These are phyloP conservation scores for Antedon bifida DNA, from an alignment of 35 echinoderm and acorn worm genomes.

Conservation along the genomic window DNA sequence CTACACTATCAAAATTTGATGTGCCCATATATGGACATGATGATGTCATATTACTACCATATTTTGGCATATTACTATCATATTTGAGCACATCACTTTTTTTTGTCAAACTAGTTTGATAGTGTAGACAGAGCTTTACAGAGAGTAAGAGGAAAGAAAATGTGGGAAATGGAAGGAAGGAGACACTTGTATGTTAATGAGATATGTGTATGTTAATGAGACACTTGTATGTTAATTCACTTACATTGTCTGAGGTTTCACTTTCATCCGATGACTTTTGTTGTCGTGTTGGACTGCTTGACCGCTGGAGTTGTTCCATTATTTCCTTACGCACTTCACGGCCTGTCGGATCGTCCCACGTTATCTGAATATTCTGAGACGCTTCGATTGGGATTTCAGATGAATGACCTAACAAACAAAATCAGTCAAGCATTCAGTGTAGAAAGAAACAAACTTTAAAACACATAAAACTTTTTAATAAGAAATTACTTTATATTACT, in stretches of 20 bases:
- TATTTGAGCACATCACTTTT: no score
- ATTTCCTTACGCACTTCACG: conserved; percentile 49
- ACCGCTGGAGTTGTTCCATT: conserved; percentile 54
- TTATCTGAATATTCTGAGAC: conserved; percentile 71
- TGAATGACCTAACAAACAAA: background rate
- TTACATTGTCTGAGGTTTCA: conserved; percentile 14
- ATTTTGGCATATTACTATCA: no score
- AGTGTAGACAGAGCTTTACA: no score
- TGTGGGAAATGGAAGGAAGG: no score
- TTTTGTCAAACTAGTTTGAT: no score
- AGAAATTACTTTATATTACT: background rate
- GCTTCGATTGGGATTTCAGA: conserved; percentile 12
- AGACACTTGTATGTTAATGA: no score
- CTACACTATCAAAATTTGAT: no score
- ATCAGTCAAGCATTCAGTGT: background rate
- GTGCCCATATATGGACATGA: no score
- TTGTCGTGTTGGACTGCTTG: conserved; percentile 6
- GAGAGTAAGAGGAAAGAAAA: no score
- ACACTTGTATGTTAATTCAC: no score
- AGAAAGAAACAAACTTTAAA: background rate
- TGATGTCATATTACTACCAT: no score
- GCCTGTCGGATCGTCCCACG: conserved; percentile 80
- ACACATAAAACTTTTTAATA: background rate
- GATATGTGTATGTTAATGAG: no score
- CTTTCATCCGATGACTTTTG: background rate